Conservation (phyloP, 1,140 invertebrate genomes). For the Hylaeus anthracinus region DNA sequence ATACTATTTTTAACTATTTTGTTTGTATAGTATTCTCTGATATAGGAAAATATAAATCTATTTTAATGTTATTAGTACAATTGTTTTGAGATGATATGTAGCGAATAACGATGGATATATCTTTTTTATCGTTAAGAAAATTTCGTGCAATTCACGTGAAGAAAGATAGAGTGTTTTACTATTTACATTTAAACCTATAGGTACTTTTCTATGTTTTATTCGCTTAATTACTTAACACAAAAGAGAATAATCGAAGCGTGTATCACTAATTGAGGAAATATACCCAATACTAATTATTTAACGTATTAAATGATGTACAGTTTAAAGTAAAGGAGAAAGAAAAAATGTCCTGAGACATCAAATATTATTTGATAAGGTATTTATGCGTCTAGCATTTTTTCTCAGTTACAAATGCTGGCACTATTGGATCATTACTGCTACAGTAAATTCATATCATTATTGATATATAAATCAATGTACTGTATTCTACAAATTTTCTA, state of each 20-base stretch:
- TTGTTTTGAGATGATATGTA: neutral
- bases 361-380: slow-evolving; percentile 37
- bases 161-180: slow-evolving; percentile 21
- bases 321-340: neutral
- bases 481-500: slow-evolving; percentile 79
- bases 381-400: slow-evolving; percentile 43
- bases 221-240: neutral
- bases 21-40: neutral
- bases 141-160: neutral
- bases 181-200: slow-evolving; percentile 9
- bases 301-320: slow-evolving; percentile 16
- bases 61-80: slow-evolving; percentile 4
- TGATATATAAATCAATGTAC: slow-evolving; percentile 75
- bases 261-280: slow-evolving; percentile 3
- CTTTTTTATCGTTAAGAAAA: slow-evolving; percentile 19
- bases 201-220: neutral
- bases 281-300: slow-evolving; percentile 22
- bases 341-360: slow-evolving; percentile 3
- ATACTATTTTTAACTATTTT: slow-evolving; percentile 3
- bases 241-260: slow-evolving; percentile 1
- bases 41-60: neutral
- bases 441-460: slow-evolving; percentile 77
- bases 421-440: slow-evolving; percentile 68
- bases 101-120: neutral
- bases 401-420: slow-evolving; percentile 62